Evolutionary conservation across 2,888 invertebrate genomes (phyloP).

Genomic region (Drosophila tripunctata): DNA sequence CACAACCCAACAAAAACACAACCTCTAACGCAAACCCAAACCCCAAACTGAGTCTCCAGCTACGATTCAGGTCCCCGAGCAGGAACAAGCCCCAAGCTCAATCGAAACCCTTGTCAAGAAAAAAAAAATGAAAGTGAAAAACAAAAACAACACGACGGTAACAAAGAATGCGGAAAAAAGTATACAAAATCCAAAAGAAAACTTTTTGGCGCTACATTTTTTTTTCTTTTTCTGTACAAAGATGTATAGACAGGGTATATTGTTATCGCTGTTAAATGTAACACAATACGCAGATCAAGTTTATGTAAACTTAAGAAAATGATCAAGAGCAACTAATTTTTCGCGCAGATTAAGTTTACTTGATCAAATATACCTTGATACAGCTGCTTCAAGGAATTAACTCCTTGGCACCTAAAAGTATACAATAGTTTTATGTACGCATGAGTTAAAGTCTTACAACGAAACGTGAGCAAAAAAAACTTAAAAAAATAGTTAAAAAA

Average conservation of each 20-base stretch:
- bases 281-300: too few species aligned
- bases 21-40: not conserved
- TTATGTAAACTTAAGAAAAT: too few species aligned
- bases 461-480: too few species aligned
- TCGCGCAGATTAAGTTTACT: too few species aligned
- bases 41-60: not conserved
- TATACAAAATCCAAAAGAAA: conserved; percentile 8
- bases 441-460: too few species aligned
- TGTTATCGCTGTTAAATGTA: not conserved
- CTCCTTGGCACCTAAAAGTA: not conserved
- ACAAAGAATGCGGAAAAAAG: not conserved
- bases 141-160: not conserved
- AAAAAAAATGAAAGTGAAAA: conserved; percentile 18
- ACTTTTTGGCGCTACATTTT: conserved; percentile 39
- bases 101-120: conserved; percentile 56
- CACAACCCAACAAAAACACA: too few species aligned
- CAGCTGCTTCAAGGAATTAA: too few species aligned
- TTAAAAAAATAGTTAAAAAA: too few species aligned
- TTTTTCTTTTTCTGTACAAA: not conserved
- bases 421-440: not conserved
- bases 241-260: not conserved
- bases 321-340: too few species aligned
- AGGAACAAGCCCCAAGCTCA: conserved; percentile 8
- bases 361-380: too few species aligned
- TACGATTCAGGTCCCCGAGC: conserved; percentile 18